Evolutionary conservation across 2,797 vertebrate genomes (phyloP), one percentile per base, ranked within the genome.

Genomic region (Setipinna tenuifilis): DNA sequence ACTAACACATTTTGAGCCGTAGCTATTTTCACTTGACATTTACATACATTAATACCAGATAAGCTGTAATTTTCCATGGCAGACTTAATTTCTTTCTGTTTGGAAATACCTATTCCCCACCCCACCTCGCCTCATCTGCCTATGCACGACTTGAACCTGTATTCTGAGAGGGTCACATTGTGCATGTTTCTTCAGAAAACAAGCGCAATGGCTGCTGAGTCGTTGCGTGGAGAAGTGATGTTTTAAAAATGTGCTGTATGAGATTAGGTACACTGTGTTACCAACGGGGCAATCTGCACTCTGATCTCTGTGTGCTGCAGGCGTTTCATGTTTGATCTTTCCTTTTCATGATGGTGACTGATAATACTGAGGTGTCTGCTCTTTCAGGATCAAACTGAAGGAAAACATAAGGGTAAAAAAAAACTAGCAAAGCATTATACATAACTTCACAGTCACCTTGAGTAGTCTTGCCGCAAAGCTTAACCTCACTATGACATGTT

Each of bases 201-300:
- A 65, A 50, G 0, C 17, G 71, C 12, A 48, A 31, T 82, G 85
- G 82, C 82, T 82, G 46, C 82, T 31, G 82, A 84, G 83, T 85
- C n/a, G 83, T 28, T 80, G 86, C 16, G 17, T 48, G 35, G 31
- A 6, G 35, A 78, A 17, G 81, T 87, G 81, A 89, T 54, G 87
- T 83, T 87, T 90, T 88, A 83, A 88, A 86, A 75, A 50, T 88
- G 58, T 85, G 83, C 83, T 31, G 88, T 86, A 88, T 82, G 28
- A 93, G 91, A 94, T 93, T 93, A 94, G 88, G 41, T 89, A 91
- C 31, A 90, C 88, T 57, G 88, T 89, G 92, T 94, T 94, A 91
- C 91, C 82, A 84, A 93, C 91, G 86, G 90, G 83, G 57, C 89
- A 91, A 93, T 94, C 92, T 91, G 19, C 81, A 88, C 86, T 90